A percentile compares a stretch with the other conserved stretches of the same genome.
These are phyloP conservation scores for Euphydryas editha DNA, from an alignment of 2,888 invertebrate genomes.

Conservation along the genomic window DNA sequence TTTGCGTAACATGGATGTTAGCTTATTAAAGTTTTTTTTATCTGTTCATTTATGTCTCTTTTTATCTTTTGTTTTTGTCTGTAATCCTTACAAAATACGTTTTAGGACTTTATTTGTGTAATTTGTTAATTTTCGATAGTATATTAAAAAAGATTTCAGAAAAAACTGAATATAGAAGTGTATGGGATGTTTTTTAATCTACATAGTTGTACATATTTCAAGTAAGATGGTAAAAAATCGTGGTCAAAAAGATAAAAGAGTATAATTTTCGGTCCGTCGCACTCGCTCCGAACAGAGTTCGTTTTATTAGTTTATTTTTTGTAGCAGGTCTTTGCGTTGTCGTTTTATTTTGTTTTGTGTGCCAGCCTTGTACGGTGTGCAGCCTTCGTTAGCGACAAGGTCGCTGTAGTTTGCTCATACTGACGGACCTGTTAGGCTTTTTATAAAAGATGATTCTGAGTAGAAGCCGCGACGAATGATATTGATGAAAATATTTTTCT, in stretches of 20 bases:
- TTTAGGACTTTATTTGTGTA: too few relatives aligned
- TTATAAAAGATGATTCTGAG: conserved; percentile 36
- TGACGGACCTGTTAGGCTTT: conserved; percentile 42
- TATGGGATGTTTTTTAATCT: background rate
- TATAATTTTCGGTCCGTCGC: conserved; percentile 55
- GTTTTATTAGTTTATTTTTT: conserved; percentile 74
- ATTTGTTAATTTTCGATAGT: too few relatives aligned
- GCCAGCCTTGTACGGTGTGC: conserved; percentile 67
- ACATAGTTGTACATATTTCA: conserved; percentile 1
- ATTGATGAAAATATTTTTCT: conserved; percentile 39
- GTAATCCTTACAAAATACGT: too few relatives aligned
- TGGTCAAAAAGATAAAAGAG: conserved; percentile 42
- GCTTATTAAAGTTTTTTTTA: too few relatives aligned
- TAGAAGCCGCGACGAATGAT: conserved; percentile 35
- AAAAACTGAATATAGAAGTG: background rate
- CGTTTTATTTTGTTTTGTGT: conserved; percentile 69
- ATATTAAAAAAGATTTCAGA: background rate
- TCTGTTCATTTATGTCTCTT: too few relatives aligned
- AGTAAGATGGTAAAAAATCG: conserved; percentile 31
- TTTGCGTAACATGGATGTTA: too few relatives aligned
- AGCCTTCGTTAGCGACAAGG: conserved; percentile 82
- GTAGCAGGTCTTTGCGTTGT: conserved; percentile 73
- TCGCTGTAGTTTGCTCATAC: conserved; percentile 61
- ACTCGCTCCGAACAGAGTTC: conserved; percentile 62
- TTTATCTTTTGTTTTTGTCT: too few relatives aligned